Percentiles rank a stretch among this genome's conserved stretches.
These are phyloP conservation scores for Aphidius gifuensis DNA, from an alignment of 1,140 invertebrate genomes.

Conservation along the genomic window DNA sequence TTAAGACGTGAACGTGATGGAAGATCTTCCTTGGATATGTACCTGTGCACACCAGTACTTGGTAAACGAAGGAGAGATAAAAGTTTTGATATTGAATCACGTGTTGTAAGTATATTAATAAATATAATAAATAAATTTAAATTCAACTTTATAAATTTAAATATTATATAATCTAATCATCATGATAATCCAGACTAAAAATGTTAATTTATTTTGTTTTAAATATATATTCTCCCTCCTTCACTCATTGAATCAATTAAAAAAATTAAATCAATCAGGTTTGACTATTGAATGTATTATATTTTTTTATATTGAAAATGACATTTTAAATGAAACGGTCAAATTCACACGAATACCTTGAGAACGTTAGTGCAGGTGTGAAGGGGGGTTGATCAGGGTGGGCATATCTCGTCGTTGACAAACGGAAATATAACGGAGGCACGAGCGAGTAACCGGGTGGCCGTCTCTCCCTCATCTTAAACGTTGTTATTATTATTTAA, in stretches of 20 bases:
- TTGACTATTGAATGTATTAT: too few species aligned
- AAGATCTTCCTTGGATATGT: slow-evolving; percentile 56
- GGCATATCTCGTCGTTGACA: slow-evolving; percentile 8
- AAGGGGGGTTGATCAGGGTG: slow-evolving; percentile 9
- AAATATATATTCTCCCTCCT: too few species aligned
- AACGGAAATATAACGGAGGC: slow-evolving; percentile 7
- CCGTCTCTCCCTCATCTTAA: neutral
- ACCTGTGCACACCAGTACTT: slow-evolving; percentile 76
- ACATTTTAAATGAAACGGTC: too few species aligned
- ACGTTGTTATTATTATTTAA: too few species aligned
- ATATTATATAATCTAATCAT: neutral
- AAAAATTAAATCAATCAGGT: too few species aligned
- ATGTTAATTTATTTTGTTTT: too few species aligned
- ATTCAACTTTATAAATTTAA: neutral
- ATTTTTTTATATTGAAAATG: too few species aligned
- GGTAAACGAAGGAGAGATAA: slow-evolving; percentile 64
- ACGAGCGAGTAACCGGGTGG: slow-evolving; percentile 16
- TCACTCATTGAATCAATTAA: too few species aligned
- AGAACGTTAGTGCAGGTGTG: neutral
- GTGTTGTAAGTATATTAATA: slow-evolving; percentile 67
- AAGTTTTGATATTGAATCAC: slow-evolving; percentile 82
- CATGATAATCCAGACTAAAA: too few species aligned
- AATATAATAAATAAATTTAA: too few species aligned
- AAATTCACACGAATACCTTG: too few species aligned
- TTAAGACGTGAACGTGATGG: slow-evolving; percentile 54